Percentiles rank a stretch among this genome's conserved stretches.
These are phyloP conservation scores for Hyla sarda DNA, from an alignment of 2,113 vertebrate species.

Conservation along the genomic window DNA sequence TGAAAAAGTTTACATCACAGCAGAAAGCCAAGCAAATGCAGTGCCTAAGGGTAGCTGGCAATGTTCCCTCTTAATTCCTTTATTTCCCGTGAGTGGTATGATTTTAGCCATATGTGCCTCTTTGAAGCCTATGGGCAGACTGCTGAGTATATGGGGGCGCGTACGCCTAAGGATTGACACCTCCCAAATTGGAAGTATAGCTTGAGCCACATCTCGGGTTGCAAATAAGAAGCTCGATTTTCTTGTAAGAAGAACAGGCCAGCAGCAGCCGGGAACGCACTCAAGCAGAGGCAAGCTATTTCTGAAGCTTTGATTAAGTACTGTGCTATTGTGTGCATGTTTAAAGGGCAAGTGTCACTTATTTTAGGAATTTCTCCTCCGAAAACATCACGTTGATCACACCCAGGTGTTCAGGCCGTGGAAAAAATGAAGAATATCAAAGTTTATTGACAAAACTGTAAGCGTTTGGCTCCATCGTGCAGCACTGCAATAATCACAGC, in stretches of 20 bases:
- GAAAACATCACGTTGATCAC: not conserved
- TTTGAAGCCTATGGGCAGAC: conserved; percentile 54
- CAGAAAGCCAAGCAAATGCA: conserved; percentile 37
- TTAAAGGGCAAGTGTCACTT: conserved; percentile 17
- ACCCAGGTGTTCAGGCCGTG: not conserved
- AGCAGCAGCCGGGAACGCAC: not conserved
- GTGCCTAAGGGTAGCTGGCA: conserved; percentile 55
- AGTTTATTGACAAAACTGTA: not conserved
- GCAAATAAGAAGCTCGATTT: conserved; percentile 3
- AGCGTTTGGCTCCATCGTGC: not conserved
- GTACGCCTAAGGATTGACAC: conserved; percentile 13
- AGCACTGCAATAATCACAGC: not conserved
- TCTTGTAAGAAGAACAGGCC: not conserved
- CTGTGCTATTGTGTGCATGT: not conserved
- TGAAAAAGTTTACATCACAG: conserved; percentile 53
- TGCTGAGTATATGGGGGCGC: conserved; percentile 45
- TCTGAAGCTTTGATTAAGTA: conserved; percentile 38
- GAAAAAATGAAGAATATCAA: not conserved
- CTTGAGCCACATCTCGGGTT: not conserved
- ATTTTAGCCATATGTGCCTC: conserved; percentile 58
- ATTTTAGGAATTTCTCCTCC: not conserved
- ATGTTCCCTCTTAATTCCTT: conserved; percentile 49
- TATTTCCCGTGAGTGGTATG: conserved; percentile 55
- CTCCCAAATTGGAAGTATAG: conserved; percentile 24
- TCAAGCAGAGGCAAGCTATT: conserved; percentile 25